phyloP scores from a whole-genome alignment of 2,797 vertebrate species.

The Oreochromis grahami region DNA sequence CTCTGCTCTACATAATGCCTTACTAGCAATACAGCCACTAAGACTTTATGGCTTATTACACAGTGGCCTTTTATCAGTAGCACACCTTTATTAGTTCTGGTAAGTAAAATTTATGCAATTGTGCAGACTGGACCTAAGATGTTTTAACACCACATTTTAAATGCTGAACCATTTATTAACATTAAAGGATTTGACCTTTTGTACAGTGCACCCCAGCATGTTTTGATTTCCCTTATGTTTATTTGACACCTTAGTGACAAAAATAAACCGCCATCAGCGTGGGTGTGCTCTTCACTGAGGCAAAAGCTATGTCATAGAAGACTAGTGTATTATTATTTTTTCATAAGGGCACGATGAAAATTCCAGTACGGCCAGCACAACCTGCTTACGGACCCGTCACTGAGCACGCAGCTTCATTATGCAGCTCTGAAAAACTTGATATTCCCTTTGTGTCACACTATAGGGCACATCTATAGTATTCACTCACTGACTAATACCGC shows the following conservation, averaged over 20 bases:
- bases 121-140: background rate
- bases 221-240: background rate
- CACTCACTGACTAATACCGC: background rate
- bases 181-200: background rate
- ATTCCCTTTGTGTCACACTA: background rate
- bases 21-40: background rate
- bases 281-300: background rate
- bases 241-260: background rate
- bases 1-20: background rate
- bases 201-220: background rate
- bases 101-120: background rate
- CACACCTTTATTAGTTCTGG: background rate
- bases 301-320: background rate
- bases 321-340: background rate
- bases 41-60: background rate
- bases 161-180: background rate
- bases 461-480: background rate
- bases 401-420: background rate
- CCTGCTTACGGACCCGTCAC: slow-evolving; percentile 13
- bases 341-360: background rate
- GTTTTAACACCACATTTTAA: background rate
- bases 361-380: slow-evolving; percentile 46
- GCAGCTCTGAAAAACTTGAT: background rate
- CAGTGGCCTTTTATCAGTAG: background rate
- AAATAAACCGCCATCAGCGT: background rate